These are phyloP conservation scores for Tupiocoris notatus DNA, from an alignment of 2,888 invertebrate species.

Conservation along the genomic window DNA sequence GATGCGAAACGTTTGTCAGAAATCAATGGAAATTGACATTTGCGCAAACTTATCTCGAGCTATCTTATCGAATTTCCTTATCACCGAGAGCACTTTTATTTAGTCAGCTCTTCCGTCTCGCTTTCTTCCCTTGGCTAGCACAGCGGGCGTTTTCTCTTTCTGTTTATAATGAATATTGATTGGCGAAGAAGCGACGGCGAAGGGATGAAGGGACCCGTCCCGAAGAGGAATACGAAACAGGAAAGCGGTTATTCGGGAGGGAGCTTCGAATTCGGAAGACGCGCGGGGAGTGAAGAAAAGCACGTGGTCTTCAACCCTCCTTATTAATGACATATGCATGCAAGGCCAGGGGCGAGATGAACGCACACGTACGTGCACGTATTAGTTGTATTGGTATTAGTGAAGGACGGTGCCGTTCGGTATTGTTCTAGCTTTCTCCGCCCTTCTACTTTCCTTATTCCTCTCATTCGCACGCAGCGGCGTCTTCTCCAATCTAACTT, in stretches of 20 bases:
- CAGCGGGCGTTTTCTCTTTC: too few relatives aligned
- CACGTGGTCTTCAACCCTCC: constrained; percentile 48
- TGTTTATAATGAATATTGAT: constrained; percentile 49
- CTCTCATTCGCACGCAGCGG: constrained; percentile 7
- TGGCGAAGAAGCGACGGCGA: constrained; percentile 26
- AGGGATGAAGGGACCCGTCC: constrained; percentile 41
- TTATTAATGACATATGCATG: constrained; percentile 50
- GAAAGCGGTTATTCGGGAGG: constrained; percentile 39
- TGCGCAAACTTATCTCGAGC: too few relatives aligned
- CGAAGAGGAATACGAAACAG: constrained; percentile 36
- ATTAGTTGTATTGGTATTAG: background rate
- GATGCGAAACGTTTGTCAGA: too few relatives aligned
- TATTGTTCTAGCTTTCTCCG: background rate
- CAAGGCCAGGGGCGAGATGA: constrained; percentile 37
- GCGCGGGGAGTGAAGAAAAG: constrained; percentile 42
- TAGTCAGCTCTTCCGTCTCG: too few relatives aligned
- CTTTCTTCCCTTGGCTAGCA: too few relatives aligned
- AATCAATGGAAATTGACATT: too few relatives aligned
- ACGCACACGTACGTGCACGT: background rate
- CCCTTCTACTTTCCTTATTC: background rate
- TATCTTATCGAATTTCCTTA: too few relatives aligned
- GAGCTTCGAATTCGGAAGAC: constrained; percentile 42
- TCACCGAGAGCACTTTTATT: too few relatives aligned
- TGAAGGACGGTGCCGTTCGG: background rate
- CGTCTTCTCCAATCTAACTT: constrained; percentile 20